Conservation (phyloP, 2,797 vertebrate genomes). For the Myotis pilosus region DNA sequence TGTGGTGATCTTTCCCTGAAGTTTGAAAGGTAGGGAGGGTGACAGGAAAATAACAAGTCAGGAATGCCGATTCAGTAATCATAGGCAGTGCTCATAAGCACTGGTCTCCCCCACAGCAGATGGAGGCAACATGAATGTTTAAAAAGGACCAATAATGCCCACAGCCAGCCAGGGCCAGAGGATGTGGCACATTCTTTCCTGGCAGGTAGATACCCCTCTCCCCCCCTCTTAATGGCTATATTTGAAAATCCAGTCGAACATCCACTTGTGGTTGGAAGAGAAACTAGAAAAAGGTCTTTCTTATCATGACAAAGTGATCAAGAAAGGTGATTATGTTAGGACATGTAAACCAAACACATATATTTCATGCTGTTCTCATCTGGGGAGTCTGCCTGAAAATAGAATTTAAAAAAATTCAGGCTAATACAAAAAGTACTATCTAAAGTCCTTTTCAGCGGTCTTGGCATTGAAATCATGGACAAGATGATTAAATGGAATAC, state of each 20-base stretch:
- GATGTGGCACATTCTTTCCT: neutral
- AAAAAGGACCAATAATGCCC: neutral
- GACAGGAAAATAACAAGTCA: neutral
- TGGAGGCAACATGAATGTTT: neutral
- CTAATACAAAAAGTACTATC: neutral
- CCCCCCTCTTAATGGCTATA: neutral
- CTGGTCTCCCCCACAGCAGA: neutral
- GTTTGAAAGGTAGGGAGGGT: neutral
- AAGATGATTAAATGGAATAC: neutral
- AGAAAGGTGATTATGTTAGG: neutral
- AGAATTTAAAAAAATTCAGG: neutral
- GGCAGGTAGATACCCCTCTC: neutral
- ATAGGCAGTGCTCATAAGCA: neutral
- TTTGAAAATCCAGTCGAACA: slow-evolving; percentile 45
- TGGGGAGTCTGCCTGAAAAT: neutral
- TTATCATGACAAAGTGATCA: neutral
- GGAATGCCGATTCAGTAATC: neutral
- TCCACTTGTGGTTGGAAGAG: slow-evolving; percentile 37
- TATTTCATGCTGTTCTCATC: neutral
- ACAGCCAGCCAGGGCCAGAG: neutral
- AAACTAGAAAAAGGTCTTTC: neutral
- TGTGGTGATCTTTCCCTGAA: neutral
- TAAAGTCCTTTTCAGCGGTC: neutral
- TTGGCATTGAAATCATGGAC: neutral
- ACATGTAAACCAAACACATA: neutral